Evolutionary conservation across 1,140 invertebrate species (phyloP), one percentile per base, ranked within the genome.

Genomic region (Drosophila serrata): DNA sequence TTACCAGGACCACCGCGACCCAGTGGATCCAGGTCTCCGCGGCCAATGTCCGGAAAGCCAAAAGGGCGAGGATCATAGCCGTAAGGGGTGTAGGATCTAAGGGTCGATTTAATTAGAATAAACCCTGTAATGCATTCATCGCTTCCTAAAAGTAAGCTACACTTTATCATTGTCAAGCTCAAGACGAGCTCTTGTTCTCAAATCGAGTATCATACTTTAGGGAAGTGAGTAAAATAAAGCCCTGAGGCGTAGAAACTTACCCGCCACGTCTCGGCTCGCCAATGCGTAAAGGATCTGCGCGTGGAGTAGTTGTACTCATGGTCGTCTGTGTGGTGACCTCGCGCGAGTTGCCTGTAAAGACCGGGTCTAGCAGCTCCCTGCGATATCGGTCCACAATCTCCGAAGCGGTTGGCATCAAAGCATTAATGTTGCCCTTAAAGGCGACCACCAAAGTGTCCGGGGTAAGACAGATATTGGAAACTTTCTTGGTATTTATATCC

Each of bases 1-100:
- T 97, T 97, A 55, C 96, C 96, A 72, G 94, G 93, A 39, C 95
- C 95, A 48, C 84, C 82, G 24, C 93, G 84, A 70, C 94, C 94
- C 49, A 97, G 95, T 2, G 97, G 97, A 93, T 97, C 94, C 78
- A 97, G 93, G 93, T 97, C 97, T 55, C 94, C 93, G 33, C 95
- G 92, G 1, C 96, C 96, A 57, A 96, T 90, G 64, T 94, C 94
- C n/a, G 93, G 88, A 58, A 92, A 92, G 6, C 91, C 91, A 81
- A 92, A 92, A 39, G 91, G 91, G 3, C 80, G 84, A 33, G 91
- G 87, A 39, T 91, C 81, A 46, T 69, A 90, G 2, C 69, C 65
- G 35, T 63, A 61, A 6, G 86, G 81, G 48, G 55, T 60, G 37
- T 24, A 90, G 22, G 68, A 53, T 17, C 86, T 91, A 24, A 13